phyloP scores from a whole-genome alignment of 2,888 invertebrate species.

The Matsumyia berberina region DNA sequence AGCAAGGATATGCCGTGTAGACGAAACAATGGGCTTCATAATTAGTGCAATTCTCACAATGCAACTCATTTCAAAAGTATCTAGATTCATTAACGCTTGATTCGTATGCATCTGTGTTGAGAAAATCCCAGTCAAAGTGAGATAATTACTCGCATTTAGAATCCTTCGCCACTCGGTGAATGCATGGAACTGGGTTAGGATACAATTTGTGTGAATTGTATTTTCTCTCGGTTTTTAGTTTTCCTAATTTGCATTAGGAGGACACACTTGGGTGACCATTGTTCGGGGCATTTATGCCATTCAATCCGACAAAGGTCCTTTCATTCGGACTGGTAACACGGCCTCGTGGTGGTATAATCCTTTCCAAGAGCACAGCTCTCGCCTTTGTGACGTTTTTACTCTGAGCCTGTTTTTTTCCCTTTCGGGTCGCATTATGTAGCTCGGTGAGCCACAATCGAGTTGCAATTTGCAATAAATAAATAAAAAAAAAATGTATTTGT shows the following conservation, averaged over 20 bases:
- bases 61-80: slow-evolving; percentile 40
- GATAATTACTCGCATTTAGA: slow-evolving; percentile 69
- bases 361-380: slow-evolving; percentile 51
- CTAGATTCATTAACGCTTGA: slow-evolving; percentile 71
- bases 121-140: slow-evolving; percentile 63
- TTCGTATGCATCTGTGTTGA: slow-evolving; percentile 39
- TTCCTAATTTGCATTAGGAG: slow-evolving; percentile 60
- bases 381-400: slow-evolving; percentile 38
- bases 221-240: slow-evolving; percentile 26
- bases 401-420: not conserved
- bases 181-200: slow-evolving; percentile 50
- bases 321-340: slow-evolving; percentile 4
- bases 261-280: slow-evolving; percentile 45
- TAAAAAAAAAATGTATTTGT: slow-evolving; percentile 58
- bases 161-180: slow-evolving; percentile 38
- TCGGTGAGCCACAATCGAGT: slow-evolving; percentile 46
- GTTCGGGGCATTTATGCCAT: slow-evolving; percentile 56
- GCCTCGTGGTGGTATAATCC: slow-evolving; percentile 64
- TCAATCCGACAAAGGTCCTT: slow-evolving; percentile 51
- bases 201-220: slow-evolving; percentile 38
- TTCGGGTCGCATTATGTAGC: slow-evolving; percentile 51
- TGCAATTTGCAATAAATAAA: slow-evolving; percentile 57
- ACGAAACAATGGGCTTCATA: slow-evolving; percentile 59
- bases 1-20: slow-evolving; percentile 51
- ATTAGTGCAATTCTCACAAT: slow-evolving; percentile 67